Base-by-base conservation (phyloP, 1,140 invertebrate genomes). In the Asobara japonica region DNA sequence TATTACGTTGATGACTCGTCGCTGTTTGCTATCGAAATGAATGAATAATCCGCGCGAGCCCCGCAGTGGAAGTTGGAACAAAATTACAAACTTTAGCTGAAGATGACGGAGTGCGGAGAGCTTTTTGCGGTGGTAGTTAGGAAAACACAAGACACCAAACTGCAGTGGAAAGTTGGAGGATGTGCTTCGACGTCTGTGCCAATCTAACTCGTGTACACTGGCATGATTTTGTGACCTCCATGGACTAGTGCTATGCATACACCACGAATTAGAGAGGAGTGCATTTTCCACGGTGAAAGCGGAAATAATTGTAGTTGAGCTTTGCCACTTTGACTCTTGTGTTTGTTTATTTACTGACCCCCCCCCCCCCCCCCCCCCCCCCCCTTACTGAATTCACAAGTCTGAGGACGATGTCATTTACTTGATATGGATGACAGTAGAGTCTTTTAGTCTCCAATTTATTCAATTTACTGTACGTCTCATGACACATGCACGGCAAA, bases 101-200 rank as follows among this genome's bases (percentile, higher is more conserved):
- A 56, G 51, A 56, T 56, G 51, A 56, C 51, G 10, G 22, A 25
- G 51, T 56, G 18, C 51, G 20, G 22, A 56, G 22, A 56, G 51
- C 51, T 56, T 56, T 56, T 13, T 18, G 8, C 51, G 22, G 11
- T 56, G 22, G 22, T 56, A 27, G 20, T 56, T 56, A 56, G 4
- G 51, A 56, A 8, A 2, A 5, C 11, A 22, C 4, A 22, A 56
- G 18, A 56, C 51, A 18, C 25, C 51, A 0, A 56, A 56, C 20
- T 56, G 4, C 11, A 18, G 6, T 25, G 22, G 1, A 16, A 2
- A 25, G 51, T 25, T 13, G 22, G 1, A 6, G 13, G 51, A 45
- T 56, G 2, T 10, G 51, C 18, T 56, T 56, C 51, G 51, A 56
- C 22, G 51, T 56, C 51, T 56, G 51, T 56, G 51, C 51, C 22